A percentile compares a stretch with the other conserved stretches of the same genome.
Evolutionary conservation across 2,113 vertebrate species (phyloP).

Genomic region (Mungos mungo): DNA sequence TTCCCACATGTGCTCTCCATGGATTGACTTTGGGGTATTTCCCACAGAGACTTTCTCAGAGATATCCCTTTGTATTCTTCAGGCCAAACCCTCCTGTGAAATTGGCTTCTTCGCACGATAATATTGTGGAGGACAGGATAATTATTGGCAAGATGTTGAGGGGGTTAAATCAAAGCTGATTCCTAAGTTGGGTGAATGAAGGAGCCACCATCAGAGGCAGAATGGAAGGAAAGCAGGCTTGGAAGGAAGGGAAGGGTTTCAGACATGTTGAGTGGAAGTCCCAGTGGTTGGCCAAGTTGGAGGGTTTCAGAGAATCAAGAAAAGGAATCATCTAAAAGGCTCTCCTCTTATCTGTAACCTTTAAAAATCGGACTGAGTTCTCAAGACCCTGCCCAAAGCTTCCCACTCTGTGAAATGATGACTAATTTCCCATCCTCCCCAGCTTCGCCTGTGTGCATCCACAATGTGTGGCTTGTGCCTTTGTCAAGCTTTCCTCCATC

Average conservation of each 20-base stretch:
- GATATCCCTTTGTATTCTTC: background rate
- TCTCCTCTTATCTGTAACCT: background rate
- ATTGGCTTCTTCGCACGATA: background rate
- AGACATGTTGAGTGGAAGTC: background rate
- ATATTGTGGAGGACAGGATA: background rate
- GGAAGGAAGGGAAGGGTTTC: background rate
- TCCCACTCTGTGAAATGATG: background rate
- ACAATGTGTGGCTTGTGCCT: background rate
- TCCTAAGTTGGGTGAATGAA: background rate
- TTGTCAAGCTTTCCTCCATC: background rate
- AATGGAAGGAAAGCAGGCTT: background rate
- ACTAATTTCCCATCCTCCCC: background rate
- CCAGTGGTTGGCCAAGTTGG: background rate
- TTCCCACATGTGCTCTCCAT: fast-evolving
- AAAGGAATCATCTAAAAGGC: background rate
- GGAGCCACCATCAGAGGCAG: background rate
- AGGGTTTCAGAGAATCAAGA: background rate
- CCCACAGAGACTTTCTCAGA: background rate
- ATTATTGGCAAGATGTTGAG: background rate
- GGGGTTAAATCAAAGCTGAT: background rate
- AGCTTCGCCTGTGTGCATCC: background rate
- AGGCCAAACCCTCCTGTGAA: background rate
- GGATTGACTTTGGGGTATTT: background rate
- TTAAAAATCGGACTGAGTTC: background rate
- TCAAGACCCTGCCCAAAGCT: background rate